Evolutionary conservation across 2,113 vertebrate species (phyloP).

Genomic region (Nyctibius bracteatus): DNA sequence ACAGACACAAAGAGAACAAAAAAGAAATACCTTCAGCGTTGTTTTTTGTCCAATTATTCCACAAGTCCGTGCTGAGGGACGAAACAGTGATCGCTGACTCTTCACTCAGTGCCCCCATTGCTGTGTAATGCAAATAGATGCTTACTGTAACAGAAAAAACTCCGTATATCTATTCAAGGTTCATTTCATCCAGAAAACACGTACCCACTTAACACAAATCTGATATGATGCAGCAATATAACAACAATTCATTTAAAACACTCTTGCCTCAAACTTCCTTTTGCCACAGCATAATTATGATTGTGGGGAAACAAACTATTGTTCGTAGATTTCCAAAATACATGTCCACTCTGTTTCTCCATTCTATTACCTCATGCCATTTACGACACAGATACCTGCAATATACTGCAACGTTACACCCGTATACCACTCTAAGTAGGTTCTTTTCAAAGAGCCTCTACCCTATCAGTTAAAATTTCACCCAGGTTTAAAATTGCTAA

Average conservation of each 20-base stretch:
- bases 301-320: not conserved
- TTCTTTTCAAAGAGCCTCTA: not conserved
- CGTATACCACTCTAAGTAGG: not conserved
- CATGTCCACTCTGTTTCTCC: not conserved
- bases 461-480: not conserved
- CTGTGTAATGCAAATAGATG: constrained; percentile 55
- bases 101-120: constrained; percentile 59
- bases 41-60: constrained; percentile 67
- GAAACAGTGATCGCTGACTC: constrained; percentile 9
- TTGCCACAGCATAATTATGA: not conserved
- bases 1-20: constrained; percentile 5
- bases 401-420: not conserved
- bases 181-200: not conserved
- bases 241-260: not conserved
- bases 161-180: not conserved
- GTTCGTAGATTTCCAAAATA: not conserved
- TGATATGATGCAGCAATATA: not conserved
- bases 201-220: not conserved
- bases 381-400: not conserved
- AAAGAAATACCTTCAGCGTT: constrained; percentile 66
- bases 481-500: not conserved
- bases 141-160: constrained; percentile 51
- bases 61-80: constrained; percentile 18
- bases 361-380: not conserved
- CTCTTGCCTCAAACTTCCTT: not conserved